phyloP scores from a whole-genome alignment of 2,797 vertebrate species.

The Ptychobarbus kaznakovi region DNA sequence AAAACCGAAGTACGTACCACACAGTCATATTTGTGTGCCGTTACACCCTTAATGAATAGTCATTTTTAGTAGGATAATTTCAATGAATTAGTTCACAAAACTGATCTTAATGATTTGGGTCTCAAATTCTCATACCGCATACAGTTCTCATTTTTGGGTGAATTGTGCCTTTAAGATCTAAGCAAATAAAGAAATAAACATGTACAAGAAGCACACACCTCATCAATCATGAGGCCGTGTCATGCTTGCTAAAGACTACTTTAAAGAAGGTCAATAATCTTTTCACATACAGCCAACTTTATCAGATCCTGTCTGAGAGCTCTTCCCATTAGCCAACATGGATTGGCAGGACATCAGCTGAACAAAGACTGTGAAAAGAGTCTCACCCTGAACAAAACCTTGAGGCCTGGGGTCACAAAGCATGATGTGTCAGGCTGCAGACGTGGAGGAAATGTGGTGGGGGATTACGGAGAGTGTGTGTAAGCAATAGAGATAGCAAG shows the following conservation, averaged over 20 bases:
- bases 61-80: background rate
- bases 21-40: no score
- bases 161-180: constrained; percentile 76
- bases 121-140: background rate
- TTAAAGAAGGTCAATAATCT: constrained; percentile 98
- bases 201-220: constrained; percentile 76
- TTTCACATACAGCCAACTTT: constrained; percentile 96
- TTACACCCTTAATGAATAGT: background rate
- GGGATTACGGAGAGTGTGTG: background rate
- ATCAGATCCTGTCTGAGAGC: constrained; percentile 94
- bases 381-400: constrained; percentile 83
- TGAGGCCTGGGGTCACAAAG: constrained; percentile 91
- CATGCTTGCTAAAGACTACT: constrained; percentile 90
- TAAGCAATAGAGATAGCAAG: constrained; percentile 25
- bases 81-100: background rate
- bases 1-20: no score
- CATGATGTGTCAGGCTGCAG: constrained; percentile 81
- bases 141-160: background rate
- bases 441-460: constrained; percentile 47
- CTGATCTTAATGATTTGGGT: background rate
- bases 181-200: constrained; percentile 81
- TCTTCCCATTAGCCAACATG: constrained; percentile 88
- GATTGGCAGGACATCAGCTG: constrained; percentile 86
- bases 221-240: constrained; percentile 94
- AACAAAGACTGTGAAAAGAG: constrained; percentile 84